Evolutionary conservation across 2,797 vertebrate species (phyloP).

Genomic region (Enteromius afrohamiltoni): DNA sequence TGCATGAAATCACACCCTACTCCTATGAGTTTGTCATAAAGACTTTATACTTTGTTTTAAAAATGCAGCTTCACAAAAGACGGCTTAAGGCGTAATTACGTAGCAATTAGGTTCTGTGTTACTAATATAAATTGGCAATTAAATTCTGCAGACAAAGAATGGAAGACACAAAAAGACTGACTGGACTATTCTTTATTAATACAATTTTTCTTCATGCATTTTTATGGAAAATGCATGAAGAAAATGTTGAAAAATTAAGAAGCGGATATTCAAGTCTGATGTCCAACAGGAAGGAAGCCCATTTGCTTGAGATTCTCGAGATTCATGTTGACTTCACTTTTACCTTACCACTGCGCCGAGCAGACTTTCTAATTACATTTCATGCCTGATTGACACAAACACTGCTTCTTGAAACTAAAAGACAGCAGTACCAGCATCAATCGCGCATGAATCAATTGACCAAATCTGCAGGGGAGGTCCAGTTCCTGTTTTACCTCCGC

Average conservation of each 20-base stretch:
- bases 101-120: constrained; percentile 55
- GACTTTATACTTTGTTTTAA: constrained; percentile 55
- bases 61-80: constrained; percentile 55
- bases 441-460: constrained; percentile 43
- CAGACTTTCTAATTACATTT: constrained; percentile 42
- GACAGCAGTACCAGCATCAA: constrained; percentile 27
- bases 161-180: constrained; percentile 56
- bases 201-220: constrained; percentile 68
- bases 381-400: constrained; percentile 36
- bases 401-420: constrained; percentile 26
- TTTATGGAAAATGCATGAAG: no score
- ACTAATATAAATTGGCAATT: constrained; percentile 64
- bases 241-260: constrained; percentile 69
- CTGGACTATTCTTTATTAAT: constrained; percentile 69
- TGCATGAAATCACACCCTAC: constrained; percentile 10
- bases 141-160: constrained; percentile 43
- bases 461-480: constrained; percentile 12
- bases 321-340: constrained; percentile 31
- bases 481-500: constrained; percentile 28
- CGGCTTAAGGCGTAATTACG: constrained; percentile 56
- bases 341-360: background rate
- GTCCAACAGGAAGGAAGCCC: constrained; percentile 6
- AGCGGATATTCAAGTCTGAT: constrained; percentile 58
- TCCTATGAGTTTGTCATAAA: constrained; percentile 31
- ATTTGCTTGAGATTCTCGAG: background rate